phyloP scores from a whole-genome alignment of 2,888 invertebrate genomes.

The Alsophila aescularia region DNA sequence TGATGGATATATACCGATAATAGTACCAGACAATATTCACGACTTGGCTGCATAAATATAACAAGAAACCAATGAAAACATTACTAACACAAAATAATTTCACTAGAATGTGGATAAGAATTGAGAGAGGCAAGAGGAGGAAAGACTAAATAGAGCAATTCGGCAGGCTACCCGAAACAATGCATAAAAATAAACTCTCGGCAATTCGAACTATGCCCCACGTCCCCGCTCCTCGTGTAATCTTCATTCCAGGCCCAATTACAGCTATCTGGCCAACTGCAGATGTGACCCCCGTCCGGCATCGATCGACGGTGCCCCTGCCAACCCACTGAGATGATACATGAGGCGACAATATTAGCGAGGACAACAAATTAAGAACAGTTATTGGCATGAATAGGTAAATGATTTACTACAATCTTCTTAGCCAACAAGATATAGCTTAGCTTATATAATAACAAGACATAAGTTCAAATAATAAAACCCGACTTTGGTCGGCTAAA shows the following conservation, averaged over 20 bases:
- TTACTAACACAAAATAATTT: neutral
- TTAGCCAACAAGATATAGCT: too few relatives aligned
- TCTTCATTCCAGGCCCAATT: constrained; percentile 38
- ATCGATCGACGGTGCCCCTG: constrained; percentile 8
- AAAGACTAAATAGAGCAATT: neutral
- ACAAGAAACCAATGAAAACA: neutral
- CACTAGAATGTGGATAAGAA: neutral
- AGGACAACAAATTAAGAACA: neutral
- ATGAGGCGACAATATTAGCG: too few relatives aligned
- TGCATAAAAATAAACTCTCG: constrained; percentile 26
- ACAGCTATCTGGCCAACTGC: constrained; percentile 34
- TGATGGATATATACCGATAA: too few relatives aligned
- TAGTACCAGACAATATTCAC: too few relatives aligned
- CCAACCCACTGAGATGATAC: neutral
- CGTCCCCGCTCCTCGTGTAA: constrained; percentile 25
- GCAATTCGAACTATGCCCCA: constrained; percentile 26
- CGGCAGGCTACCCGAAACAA: constrained; percentile 5
- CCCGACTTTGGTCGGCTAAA: too few relatives aligned
- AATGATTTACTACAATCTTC: too few relatives aligned
- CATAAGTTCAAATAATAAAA: too few relatives aligned
- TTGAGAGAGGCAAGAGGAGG: neutral
- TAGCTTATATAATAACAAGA: too few relatives aligned
- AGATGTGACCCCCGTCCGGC: constrained; percentile 28
- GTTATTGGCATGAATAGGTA: too few relatives aligned
- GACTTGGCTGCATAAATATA: too few relatives aligned